phyloP scores from a whole-genome alignment of 1,140 invertebrate species.

The Marisa cornuarietis region DNA sequence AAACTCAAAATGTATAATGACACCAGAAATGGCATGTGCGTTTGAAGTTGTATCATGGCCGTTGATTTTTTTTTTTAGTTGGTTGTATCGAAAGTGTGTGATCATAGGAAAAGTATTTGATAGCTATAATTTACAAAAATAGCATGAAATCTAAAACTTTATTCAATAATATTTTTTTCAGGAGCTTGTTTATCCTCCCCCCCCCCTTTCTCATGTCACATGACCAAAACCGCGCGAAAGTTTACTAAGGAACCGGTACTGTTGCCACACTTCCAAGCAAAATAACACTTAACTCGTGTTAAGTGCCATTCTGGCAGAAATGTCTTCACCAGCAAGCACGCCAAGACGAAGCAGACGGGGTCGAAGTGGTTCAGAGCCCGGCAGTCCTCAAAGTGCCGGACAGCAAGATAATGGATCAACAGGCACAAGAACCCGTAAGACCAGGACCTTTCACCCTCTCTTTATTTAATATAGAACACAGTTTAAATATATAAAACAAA shows the following conservation, averaged over 20 bases:
- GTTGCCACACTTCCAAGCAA: not conserved
- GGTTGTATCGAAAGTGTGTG: too few species aligned
- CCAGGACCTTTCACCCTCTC: not conserved
- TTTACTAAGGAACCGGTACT: not conserved
- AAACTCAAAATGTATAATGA: not conserved
- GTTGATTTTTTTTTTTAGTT: too few species aligned
- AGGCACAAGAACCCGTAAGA: constrained; percentile 39
- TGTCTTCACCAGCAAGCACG: constrained; percentile 51
- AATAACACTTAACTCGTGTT: not conserved
- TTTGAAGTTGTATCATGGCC: too few species aligned
- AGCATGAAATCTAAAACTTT: not conserved
- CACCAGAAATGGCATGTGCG: constrained; percentile 1
- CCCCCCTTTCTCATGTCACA: not conserved
- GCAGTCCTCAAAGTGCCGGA: constrained; percentile 37
- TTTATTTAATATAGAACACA: not conserved
- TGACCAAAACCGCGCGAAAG: constrained; percentile 5
- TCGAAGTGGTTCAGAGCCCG: constrained; percentile 33
- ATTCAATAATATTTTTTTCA: not conserved
- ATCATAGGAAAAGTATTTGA: not conserved
- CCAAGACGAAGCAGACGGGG: constrained; percentile 46
- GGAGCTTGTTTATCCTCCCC: too few species aligned
- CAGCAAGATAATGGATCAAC: constrained; percentile 21
- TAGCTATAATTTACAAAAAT: not conserved
- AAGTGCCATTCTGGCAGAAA: constrained; percentile 10
- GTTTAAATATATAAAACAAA: not conserved